Base-by-base conservation (phyloP, 1,140 invertebrate genomes). In the Probaryconus sp. region DNA sequence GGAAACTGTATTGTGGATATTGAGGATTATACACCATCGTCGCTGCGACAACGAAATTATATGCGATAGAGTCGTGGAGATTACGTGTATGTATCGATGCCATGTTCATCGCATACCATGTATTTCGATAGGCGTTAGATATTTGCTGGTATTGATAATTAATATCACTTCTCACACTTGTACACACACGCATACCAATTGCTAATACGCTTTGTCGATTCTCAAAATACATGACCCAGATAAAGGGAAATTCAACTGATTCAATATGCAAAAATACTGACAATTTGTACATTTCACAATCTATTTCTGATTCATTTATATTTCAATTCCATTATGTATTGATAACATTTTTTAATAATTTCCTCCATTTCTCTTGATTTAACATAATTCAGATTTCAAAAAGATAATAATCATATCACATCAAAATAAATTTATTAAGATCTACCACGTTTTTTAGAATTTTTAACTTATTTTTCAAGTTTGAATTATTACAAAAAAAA, bases 141-240 rank as follows among this genome's bases (percentile, higher is more conserved):
- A 60, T 64, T 64, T 56, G 51, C 35, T 43, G 30, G 26, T 35
- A 60, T 58, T 31, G 38, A 38, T 55, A 61, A 70, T 70, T 70
- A 53, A 43, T 61, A 55, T 70, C 55, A 70, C 55, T 51, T 50
- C 43, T 20, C 50, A 16, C 40, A 13, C 0, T 7, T 6, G 18
- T 17, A 16, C 17, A 55, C 50, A 55, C 30, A 14, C 33, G 21
- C 33, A 9, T 16, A 18, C 6, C 31, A 31, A 31, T 17, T 53
- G 28, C 20, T 53, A 47, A 53, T 69, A 16, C 47, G 65, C 38
- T 53, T 68, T 68, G 53, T 56, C 35, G 30, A 33, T 58, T 30
- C 20, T 24, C 51, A 50, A 68, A 68, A 58, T 68, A 58, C 45
- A 35, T 58, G 53, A 43, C 53, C 53, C 28, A 50, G 51, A 56